These are phyloP conservation scores for Panagrolaimus sp. DNA, from an alignment of 1,140 invertebrate species.

Conservation along the genomic window DNA sequence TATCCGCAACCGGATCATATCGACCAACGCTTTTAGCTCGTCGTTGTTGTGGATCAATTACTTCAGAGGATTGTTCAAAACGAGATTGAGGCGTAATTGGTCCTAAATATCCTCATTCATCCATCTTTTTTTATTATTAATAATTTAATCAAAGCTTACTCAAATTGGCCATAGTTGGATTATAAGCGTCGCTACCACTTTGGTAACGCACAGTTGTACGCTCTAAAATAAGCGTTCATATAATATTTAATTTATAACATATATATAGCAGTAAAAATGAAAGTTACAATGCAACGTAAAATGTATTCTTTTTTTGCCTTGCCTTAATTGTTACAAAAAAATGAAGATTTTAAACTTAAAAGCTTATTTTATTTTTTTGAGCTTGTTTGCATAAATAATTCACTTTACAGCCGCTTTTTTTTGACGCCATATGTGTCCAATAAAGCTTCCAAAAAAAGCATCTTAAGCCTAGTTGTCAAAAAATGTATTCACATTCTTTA, in stretches of 20 bases:
- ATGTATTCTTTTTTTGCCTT: too few relatives aligned
- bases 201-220: too few relatives aligned
- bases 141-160: not conserved
- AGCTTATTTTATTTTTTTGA: slow-evolving; percentile 13
- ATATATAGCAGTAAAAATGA: too few relatives aligned
- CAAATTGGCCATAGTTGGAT: not conserved
- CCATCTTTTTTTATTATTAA: too few relatives aligned
- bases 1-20: slow-evolving; percentile 14
- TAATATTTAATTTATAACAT: too few relatives aligned
- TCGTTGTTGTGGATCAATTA: slow-evolving; percentile 7
- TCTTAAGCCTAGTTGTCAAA: not conserved
- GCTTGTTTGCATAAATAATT: slow-evolving; percentile 3
- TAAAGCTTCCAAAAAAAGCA: not conserved
- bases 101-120: not conserved
- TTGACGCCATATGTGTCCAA: slow-evolving; percentile 5
- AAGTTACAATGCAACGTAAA: too few relatives aligned
- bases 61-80: not conserved
- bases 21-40: slow-evolving; percentile 9
- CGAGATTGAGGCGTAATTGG: slow-evolving; percentile 6
- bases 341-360: not conserved
- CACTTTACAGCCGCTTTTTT: slow-evolving; percentile 9
- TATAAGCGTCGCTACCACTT: too few relatives aligned
- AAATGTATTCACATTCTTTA: not conserved
- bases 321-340: too few relatives aligned
- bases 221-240: too few relatives aligned